phyloP scores from a whole-genome alignment of 2,797 vertebrate genomes.

The Setipinna tenuifilis region DNA sequence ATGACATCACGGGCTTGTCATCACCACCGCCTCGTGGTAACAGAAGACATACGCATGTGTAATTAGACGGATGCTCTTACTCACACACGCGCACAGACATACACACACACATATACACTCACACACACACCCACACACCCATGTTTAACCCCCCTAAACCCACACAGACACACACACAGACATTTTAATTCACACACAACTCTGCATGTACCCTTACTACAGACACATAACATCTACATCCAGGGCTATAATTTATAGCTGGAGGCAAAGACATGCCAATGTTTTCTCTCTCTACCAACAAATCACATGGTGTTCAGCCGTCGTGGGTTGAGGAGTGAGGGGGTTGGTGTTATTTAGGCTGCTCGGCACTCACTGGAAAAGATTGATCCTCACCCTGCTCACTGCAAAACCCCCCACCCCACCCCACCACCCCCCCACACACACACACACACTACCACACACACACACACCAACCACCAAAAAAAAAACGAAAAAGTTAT shows the following conservation, averaged over 20 bases:
- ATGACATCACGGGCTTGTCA: conserved; percentile 74
- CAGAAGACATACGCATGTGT: conserved; percentile 61
- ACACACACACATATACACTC: conserved; percentile 30
- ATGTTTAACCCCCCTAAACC: conserved; percentile 23
- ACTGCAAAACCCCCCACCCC: background rate
- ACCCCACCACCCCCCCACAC: background rate
- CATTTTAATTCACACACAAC: background rate
- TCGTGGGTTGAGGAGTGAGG: conserved; percentile 46
- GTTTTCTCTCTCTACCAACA: conserved; percentile 39
- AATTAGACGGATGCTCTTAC: conserved; percentile 66
- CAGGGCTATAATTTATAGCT: conserved; percentile 30
- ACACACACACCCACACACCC: conserved; percentile 21
- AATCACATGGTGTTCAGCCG: conserved; percentile 46
- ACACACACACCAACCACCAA: conserved; percentile 12
- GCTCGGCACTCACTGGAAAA: conserved; percentile 46
- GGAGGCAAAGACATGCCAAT: conserved; percentile 43
- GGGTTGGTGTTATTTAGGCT: conserved; percentile 33
- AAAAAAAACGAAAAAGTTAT: background rate
- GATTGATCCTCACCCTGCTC: conserved; percentile 30
- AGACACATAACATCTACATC: conserved; percentile 28
- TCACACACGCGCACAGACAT: conserved; percentile 51
- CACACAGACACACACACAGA: conserved; percentile 3
- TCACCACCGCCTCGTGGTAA: conserved; percentile 61
- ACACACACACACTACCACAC: conserved; percentile 1
- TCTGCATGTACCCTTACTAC: background rate